phyloP scores from a whole-genome alignment of 2,113 vertebrate species.

The Thymallus thymallus region DNA sequence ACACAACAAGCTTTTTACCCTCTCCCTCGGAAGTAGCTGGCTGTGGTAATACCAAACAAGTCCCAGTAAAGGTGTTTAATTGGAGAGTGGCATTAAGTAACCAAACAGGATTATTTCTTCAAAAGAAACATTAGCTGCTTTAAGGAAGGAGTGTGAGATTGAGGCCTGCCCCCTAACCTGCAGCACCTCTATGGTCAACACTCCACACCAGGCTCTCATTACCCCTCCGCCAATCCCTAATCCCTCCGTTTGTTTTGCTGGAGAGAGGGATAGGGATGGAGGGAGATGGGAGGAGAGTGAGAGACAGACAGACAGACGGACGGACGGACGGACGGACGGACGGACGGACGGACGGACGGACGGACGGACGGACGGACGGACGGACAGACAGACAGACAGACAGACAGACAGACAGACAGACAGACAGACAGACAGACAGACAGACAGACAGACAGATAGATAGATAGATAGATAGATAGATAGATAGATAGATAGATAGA shows the following conservation, averaged over 20 bases:
- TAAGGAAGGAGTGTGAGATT: conserved; percentile 64
- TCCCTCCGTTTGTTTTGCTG: conserved; percentile 74
- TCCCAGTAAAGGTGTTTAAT: conserved; percentile 59
- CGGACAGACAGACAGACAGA: too few relatives aligned
- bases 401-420: conserved; percentile 7
- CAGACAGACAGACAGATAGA: neutral
- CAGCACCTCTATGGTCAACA: conserved; percentile 69
- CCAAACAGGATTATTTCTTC: conserved; percentile 71
- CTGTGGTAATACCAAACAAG: conserved; percentile 61
- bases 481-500: neutral
- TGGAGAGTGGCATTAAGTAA: conserved; percentile 56
- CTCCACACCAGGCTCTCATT: conserved; percentile 74
- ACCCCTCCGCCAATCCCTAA: conserved; percentile 70
- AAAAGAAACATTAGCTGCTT: conserved; percentile 74
- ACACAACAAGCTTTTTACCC: conserved; percentile 6
- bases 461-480: neutral
- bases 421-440: neutral
- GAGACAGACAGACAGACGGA: too few relatives aligned
- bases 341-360: too few relatives aligned
- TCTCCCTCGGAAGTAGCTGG: conserved; percentile 43
- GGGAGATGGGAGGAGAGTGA: too few relatives aligned
- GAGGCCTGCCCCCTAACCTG: conserved; percentile 59
- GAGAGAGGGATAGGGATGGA: conserved; percentile 41
- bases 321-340: too few relatives aligned
- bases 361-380: too few relatives aligned